phyloP scores from a whole-genome alignment of 2,113 vertebrate species.

The Phylloscopus trochiloides region DNA sequence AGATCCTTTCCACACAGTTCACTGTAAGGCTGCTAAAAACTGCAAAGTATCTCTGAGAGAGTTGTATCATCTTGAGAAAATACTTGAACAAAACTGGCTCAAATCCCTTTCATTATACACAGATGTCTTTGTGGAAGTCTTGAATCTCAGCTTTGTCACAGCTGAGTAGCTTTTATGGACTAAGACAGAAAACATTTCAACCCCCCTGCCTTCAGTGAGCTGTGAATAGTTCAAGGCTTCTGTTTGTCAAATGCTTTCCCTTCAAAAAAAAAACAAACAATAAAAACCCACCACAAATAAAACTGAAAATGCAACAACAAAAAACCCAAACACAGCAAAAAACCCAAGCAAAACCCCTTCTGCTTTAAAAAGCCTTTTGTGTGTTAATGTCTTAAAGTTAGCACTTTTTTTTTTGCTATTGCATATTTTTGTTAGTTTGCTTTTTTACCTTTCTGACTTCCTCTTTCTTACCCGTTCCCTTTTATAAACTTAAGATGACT shows the following conservation, averaged over 20 bases:
- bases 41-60: neutral
- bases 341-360: neutral
- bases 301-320: neutral
- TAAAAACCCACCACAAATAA: neutral
- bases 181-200: neutral
- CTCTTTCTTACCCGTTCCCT: conserved; percentile 66
- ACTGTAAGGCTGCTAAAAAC: neutral
- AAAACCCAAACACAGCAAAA: neutral
- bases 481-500: conserved; percentile 85
- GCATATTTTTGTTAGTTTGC: neutral
- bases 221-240: neutral
- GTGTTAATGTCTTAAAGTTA: neutral
- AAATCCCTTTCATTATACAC: neutral
- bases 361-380: neutral
- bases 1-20: neutral
- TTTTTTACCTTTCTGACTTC: conserved; percentile 58
- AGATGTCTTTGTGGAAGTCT: neutral
- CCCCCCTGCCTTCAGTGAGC: neutral
- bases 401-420: neutral
- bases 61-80: neutral
- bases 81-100: neutral
- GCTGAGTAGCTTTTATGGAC: neutral
- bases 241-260: neutral
- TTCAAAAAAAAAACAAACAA: neutral
- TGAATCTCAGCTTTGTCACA: neutral